phyloP scores from a whole-genome alignment of 2,797 vertebrate genomes.

The Channallabes apus region DNA sequence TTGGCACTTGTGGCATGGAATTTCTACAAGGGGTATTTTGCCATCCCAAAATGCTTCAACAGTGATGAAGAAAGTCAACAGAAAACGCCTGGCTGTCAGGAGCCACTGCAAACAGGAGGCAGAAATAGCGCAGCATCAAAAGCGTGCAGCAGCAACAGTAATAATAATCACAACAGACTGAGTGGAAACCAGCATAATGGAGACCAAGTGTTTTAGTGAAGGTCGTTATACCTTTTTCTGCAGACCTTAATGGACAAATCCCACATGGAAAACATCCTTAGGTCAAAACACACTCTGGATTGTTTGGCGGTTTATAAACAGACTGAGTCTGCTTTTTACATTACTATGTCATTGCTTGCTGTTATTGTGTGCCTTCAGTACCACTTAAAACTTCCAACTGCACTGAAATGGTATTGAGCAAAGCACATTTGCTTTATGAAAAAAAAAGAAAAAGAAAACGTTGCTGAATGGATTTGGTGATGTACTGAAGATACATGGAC shows the following conservation, averaged over 20 bases:
- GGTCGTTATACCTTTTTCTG: not conserved
- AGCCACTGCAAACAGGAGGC: slow-evolving; percentile 46
- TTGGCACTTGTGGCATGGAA: slow-evolving; percentile 71
- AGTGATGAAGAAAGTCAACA: too few relatives aligned
- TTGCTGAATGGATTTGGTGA: too few relatives aligned
- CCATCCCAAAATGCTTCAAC: slow-evolving; percentile 39
- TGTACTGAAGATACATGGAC: too few relatives aligned
- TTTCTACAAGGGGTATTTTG: slow-evolving; percentile 67
- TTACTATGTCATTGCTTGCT: too few relatives aligned
- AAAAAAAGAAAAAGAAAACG: too few relatives aligned
- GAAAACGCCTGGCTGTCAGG: not conserved
- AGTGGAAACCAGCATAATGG: not conserved
- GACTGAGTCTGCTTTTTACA: too few relatives aligned
- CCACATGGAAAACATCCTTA: not conserved
- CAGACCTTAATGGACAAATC: not conserved
- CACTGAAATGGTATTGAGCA: too few relatives aligned
- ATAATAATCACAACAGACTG: slow-evolving; percentile 57
- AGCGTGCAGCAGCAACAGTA: slow-evolving; percentile 39
- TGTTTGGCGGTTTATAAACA: too few relatives aligned
- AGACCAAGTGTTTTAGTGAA: not conserved
- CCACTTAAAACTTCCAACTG: too few relatives aligned
- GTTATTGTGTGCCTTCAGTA: too few relatives aligned
- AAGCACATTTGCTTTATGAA: too few relatives aligned
- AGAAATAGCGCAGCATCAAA: slow-evolving; percentile 33
- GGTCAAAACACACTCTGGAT: too few relatives aligned